Evolutionary conservation across 2,113 vertebrate species (phyloP).

Genomic region (Oncorhynchus gorbuscha): DNA sequence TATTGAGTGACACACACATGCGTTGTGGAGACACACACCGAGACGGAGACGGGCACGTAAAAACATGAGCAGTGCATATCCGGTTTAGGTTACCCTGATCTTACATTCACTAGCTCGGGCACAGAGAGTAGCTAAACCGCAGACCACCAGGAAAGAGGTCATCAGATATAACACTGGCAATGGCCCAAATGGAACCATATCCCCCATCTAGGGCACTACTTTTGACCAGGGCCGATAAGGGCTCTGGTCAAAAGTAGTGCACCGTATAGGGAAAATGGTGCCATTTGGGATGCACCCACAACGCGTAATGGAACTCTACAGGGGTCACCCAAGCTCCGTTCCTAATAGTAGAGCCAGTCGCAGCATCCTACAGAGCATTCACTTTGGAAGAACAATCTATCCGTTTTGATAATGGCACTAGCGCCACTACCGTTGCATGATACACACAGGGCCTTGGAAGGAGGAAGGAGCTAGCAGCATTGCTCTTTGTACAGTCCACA

Average conservation of each 20-base stretch:
- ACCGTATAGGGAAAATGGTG: no score
- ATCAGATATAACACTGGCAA: neutral
- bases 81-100: constrained; percentile 25
- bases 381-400: neutral
- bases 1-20: neutral
- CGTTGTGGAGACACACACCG: neutral
- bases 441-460: no score
- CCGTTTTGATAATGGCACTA: neutral
- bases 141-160: neutral
- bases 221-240: no score
- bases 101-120: constrained; percentile 20
- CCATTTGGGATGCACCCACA: no score
- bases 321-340: neutral
- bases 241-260: no score
- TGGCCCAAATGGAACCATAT: no score
- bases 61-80: constrained; percentile 17
- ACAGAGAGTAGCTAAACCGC: constrained; percentile 25
- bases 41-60: neutral
- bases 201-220: no score
- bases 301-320: neutral
- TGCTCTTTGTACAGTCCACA: neutral
- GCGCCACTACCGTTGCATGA: no score
- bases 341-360: neutral
- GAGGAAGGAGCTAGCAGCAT: no score
- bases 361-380: neutral